phyloP scores from a whole-genome alignment of 2,113 vertebrate genomes.

The Ammodytes dubius region DNA sequence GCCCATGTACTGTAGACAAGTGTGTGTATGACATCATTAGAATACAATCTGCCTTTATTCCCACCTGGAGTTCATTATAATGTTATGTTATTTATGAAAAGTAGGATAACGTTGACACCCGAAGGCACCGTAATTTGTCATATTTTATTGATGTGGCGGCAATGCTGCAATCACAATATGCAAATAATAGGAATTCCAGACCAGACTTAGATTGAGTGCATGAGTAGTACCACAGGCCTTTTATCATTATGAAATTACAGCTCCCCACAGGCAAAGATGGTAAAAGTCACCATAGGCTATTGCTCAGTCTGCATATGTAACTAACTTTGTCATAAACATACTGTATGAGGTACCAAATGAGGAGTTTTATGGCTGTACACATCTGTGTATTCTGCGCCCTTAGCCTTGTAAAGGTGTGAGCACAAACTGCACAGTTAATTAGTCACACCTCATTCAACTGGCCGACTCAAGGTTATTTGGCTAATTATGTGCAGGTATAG shows the following conservation, averaged over 20 bases:
- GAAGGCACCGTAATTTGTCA: background rate
- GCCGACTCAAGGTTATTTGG: constrained; percentile 75
- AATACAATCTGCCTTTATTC: background rate
- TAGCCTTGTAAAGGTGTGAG: constrained; percentile 33
- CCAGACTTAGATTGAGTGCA: background rate
- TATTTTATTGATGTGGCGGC: background rate
- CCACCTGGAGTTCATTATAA: too few species aligned
- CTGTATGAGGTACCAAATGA: constrained; percentile 5
- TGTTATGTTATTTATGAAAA: background rate
- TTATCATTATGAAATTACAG: background rate
- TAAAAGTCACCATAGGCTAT: constrained; percentile 18
- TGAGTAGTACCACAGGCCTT: background rate
- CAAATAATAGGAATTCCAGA: background rate
- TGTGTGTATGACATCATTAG: background rate
- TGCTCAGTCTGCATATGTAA: background rate
- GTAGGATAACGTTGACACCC: background rate
- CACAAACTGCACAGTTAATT: constrained; percentile 70
- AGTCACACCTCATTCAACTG: constrained; percentile 76
- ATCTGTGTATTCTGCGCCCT: constrained; percentile 26
- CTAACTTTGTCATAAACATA: constrained; percentile 22
- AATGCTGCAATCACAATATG: background rate
- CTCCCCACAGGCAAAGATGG: background rate
- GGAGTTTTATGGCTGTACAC: constrained; percentile 34
- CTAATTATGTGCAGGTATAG: constrained; percentile 74
- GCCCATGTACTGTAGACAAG: background rate